phyloP scores from a whole-genome alignment of 2,797 vertebrate species.

The Leptodactylus fallax region DNA sequence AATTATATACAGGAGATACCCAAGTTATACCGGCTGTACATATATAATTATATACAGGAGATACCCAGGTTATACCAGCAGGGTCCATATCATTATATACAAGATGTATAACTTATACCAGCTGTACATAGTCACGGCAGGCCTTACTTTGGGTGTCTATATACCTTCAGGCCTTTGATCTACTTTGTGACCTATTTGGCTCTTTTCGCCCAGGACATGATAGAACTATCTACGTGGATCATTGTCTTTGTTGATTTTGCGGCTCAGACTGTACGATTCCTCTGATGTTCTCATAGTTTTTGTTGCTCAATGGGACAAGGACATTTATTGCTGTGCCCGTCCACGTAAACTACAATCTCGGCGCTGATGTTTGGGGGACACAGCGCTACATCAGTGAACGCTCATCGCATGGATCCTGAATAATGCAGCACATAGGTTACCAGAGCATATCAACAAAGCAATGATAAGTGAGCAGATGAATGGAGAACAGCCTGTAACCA shows the following conservation, averaged over 20 bases:
- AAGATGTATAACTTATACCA: too few species aligned
- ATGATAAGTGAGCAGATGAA: background rate
- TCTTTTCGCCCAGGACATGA: background rate
- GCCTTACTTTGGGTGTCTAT: background rate
- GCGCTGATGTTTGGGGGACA: background rate
- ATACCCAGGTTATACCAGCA: too few species aligned
- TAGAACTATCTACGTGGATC: background rate
- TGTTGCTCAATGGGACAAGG: background rate
- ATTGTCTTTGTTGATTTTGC: background rate
- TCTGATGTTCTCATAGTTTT: background rate
- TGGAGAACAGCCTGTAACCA: slow-evolving; percentile 16
- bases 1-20: background rate
- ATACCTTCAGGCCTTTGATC: background rate
- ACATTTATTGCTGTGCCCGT: background rate
- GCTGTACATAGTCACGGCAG: background rate
- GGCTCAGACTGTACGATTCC: background rate
- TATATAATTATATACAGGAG: too few species aligned
- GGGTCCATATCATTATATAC: too few species aligned
- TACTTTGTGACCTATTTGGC: background rate
- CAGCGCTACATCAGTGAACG: background rate
- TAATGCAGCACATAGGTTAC: slow-evolving; percentile 31
- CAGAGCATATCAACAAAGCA: background rate
- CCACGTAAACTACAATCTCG: background rate
- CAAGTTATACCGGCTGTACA: too few species aligned
- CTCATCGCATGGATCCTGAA: background rate